phyloP scores from a whole-genome alignment of 2,888 invertebrate genomes.

The Rotaria magnacalcarata region DNA sequence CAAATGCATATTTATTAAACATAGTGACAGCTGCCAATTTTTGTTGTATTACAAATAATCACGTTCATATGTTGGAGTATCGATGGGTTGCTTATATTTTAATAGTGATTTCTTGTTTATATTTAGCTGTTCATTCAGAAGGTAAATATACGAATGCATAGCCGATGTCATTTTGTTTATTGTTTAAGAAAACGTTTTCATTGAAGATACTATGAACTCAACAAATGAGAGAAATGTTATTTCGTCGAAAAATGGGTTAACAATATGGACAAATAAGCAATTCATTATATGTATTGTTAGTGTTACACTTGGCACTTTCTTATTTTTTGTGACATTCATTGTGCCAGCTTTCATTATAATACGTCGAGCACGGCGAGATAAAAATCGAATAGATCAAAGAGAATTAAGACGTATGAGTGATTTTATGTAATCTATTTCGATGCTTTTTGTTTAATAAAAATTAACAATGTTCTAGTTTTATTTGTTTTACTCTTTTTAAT shows the following conservation, averaged over 20 bases:
- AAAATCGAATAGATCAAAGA: not conserved
- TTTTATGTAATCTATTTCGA: not conserved
- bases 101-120: not conserved
- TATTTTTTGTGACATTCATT: not conserved
- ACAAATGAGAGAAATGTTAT: not conserved
- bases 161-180: not conserved
- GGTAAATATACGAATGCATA: not conserved
- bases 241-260: not conserved
- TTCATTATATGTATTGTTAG: not conserved
- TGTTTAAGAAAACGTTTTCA: not conserved
- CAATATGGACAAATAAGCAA: not conserved
- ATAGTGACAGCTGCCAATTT: not conserved
- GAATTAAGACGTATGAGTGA: constrained; percentile 22
- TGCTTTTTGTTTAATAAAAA: too few species aligned
- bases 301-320: not conserved
- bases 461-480: too few species aligned
- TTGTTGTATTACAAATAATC: not conserved
- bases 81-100: not conserved
- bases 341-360: not conserved
- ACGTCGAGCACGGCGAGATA: not conserved
- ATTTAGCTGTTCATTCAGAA: not conserved
- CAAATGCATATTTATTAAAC: not conserved
- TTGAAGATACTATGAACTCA: not conserved
- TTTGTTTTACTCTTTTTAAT: too few species aligned
- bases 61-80: not conserved